A percentile compares a stretch with the other conserved stretches of the same genome.
Conservation (phyloP, 2,797 vertebrate genomes). For the Clarias pachynema region DNA sequence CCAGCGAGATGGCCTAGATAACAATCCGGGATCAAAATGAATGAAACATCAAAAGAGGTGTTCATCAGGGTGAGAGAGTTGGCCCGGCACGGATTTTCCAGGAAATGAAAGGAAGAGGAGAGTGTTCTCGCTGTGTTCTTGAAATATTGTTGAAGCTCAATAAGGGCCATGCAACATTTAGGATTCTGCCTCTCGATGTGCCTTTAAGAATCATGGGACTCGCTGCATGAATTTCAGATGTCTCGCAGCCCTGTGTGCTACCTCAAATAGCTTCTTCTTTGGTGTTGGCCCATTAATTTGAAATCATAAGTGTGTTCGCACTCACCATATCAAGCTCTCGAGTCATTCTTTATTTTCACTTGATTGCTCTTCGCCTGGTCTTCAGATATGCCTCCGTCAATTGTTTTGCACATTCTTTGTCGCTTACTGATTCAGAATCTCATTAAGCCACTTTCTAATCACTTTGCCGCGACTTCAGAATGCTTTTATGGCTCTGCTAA, state of each 20-base stretch:
- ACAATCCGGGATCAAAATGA: conserved; percentile 48
- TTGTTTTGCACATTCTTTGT: not conserved
- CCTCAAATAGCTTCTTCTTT: conserved; percentile 12
- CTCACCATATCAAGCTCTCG: not conserved
- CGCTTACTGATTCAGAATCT: not conserved
- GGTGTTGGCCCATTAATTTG: conserved; percentile 17
- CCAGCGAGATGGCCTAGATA: conserved; percentile 43
- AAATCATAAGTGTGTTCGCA: conserved; percentile 9
- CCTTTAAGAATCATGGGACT: conserved; percentile 19
- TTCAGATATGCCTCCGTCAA: not conserved
- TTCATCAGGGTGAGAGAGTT: conserved; percentile 29
- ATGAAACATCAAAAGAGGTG: conserved; percentile 44
- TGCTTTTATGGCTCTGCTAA: conserved; percentile 14
- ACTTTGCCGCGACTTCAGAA: not conserved
- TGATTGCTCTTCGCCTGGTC: not conserved
- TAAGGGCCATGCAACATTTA: conserved; percentile 34
- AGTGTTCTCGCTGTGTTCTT: conserved; percentile 20
- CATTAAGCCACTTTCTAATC: conserved; percentile 28
- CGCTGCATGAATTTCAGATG: conserved; percentile 25
- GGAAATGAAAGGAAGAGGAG: conserved; percentile 17
- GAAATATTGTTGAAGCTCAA: conserved; percentile 2
- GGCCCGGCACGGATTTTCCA: conserved; percentile 33
- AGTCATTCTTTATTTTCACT: conserved; percentile 27
- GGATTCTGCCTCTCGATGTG: conserved; percentile 3
- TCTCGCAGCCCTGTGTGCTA: not conserved